phyloP scores from a whole-genome alignment of 2,113 vertebrate genomes.

The Pangasianodon gigas region DNA sequence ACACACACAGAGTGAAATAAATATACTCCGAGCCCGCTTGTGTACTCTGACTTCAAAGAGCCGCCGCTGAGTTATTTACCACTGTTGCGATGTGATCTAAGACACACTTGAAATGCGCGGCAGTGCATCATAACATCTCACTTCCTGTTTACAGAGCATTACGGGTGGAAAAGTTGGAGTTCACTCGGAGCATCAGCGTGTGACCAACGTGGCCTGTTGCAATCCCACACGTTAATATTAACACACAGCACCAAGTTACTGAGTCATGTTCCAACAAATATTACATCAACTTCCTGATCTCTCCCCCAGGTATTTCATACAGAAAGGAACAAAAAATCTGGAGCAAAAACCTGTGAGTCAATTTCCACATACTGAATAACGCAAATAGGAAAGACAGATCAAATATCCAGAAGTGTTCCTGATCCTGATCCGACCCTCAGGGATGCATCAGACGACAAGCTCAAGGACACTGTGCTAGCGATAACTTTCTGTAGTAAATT shows the following conservation, averaged over 20 bases:
- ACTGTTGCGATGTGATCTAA: neutral
- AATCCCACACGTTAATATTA: neutral
- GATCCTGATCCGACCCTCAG: neutral
- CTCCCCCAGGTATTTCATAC: conserved; percentile 10
- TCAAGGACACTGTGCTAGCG: neutral
- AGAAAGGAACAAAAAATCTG: neutral
- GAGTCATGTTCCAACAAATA: neutral
- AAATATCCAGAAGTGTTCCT: neutral
- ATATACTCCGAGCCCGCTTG: neutral
- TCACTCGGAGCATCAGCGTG: neutral
- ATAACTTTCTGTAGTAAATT: neutral
- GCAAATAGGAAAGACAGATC: neutral
- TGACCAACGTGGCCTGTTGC: neutral
- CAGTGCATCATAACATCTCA: neutral
- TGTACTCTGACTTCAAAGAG: conserved; percentile 27
- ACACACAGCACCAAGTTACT: neutral
- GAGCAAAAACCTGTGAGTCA: neutral
- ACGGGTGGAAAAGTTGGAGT: neutral
- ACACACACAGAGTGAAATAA: conserved; percentile 19
- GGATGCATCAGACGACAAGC: neutral
- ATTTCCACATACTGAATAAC: neutral
- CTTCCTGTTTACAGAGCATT: conserved; percentile 16
- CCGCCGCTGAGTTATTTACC: neutral
- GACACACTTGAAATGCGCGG: neutral
- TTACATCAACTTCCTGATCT: neutral